Evolutionary conservation across 2,888 invertebrate genomes (phyloP).

Genomic region (Proisotoma minuta): DNA sequence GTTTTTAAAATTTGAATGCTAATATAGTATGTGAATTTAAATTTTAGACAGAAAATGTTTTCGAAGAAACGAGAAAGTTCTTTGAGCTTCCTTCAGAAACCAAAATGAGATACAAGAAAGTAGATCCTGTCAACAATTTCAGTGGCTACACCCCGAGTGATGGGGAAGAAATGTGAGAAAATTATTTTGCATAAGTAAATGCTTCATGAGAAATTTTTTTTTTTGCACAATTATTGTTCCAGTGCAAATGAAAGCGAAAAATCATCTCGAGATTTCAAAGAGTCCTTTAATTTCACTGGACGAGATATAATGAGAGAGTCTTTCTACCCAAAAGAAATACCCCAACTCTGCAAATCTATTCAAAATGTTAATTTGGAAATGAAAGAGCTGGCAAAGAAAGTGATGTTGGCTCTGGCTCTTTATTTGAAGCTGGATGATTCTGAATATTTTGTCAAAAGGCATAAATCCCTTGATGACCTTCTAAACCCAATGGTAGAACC

Average conservation of each 20-base stretch:
- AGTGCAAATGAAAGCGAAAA: slow-evolving; percentile 3
- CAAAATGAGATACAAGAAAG: background rate
- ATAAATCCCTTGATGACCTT: slow-evolving; percentile 6
- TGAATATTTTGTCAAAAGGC: slow-evolving; percentile 22
- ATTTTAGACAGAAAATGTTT: background rate
- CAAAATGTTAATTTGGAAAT: slow-evolving; percentile 2
- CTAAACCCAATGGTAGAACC: slow-evolving; percentile 5
- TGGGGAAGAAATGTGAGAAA: background rate
- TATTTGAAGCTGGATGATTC: slow-evolving; percentile 24
- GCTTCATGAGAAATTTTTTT: no score
- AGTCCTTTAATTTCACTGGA: slow-evolving; percentile 12
- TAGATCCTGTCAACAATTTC: background rate
- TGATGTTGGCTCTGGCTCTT: slow-evolving; percentile 6
- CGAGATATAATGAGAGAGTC: background rate
- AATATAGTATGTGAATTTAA: background rate
- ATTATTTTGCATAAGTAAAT: background rate
- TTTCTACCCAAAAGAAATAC: slow-evolving; percentile 10
- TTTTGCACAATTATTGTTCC: background rate
- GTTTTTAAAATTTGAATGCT: background rate
- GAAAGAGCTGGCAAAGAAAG: slow-evolving; percentile 5
- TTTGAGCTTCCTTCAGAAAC: background rate
- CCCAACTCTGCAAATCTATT: slow-evolving; percentile 12
- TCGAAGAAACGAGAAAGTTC: background rate
- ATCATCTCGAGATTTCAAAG: slow-evolving; percentile 14
- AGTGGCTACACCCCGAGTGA: background rate